Base-by-base conservation (phyloP, 2,888 invertebrate genomes). In the Stenodema calcarata region DNA sequence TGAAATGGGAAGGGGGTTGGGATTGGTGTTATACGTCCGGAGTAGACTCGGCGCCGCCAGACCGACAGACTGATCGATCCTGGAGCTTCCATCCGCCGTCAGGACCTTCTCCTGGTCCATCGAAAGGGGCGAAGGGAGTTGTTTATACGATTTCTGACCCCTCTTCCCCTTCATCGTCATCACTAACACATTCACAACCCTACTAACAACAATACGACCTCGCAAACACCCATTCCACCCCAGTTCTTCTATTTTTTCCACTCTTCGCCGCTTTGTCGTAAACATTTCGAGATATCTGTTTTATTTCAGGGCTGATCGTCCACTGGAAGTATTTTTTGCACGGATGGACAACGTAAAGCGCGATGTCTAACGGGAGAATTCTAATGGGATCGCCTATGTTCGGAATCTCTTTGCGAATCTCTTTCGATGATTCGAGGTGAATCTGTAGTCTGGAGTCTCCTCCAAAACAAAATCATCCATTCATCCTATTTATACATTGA, bases 1-100 rank as follows among this genome's bases (percentile, higher is more conserved):
- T 16, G 1, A 6, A 16, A 27, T 23, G 70, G 27, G 27, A 23
- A 70, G 16, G 1, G 27, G 81, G 16, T 50, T 62, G 18, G 83
- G 28, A 11, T 7, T 47, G 27, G 80, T 50, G 18, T 69, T 35
- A 11, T 0, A 50, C 70, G 70, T 83, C 83, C 83, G 83, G 83
- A 41, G 18, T 35, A 83, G 83, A 83, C 83, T 83, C 70, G 70
- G 70, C 44, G 83, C 42, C 83, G 69, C 83, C 83, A 83, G 44
- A 70, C 83, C 69, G 83, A 83, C 83, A 83, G 83, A 83, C 70
- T 54, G 62, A 81, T 81, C 83, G 83, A 83, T 83, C 41, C 70
- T 12, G 27, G 30, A 41, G 69, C 70, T 41, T 42, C 69, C 41
- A 16, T 70, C 50, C 83, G n/a, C 11, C 23, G 9, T 14, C 62